Percentiles rank a stretch among this genome's conserved stretches.
Conservation (phyloP, 2,888 invertebrate species). For the Ryuthela nishihirai region DNA sequence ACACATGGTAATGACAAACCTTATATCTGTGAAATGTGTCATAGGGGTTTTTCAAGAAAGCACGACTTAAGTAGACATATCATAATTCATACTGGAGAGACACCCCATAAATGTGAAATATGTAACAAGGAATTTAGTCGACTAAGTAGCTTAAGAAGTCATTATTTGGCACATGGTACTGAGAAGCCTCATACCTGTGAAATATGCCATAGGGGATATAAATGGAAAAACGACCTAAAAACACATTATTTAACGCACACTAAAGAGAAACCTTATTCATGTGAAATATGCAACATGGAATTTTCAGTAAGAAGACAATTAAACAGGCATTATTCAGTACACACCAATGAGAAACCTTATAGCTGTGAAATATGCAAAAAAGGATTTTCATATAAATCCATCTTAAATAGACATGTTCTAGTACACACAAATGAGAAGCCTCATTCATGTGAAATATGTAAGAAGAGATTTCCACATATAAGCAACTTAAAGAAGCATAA, state of each 20-base stretch:
- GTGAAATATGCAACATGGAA: conserved; percentile 5
- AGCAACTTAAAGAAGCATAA: background rate
- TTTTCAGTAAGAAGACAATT: background rate
- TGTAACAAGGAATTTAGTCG: background rate
- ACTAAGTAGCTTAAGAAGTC: background rate
- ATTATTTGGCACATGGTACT: too few relatives aligned
- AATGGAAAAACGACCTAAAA: too few relatives aligned
- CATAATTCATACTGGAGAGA: too few relatives aligned
- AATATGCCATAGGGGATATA: too few relatives aligned
- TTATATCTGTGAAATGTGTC: too few relatives aligned
- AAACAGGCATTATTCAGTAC: background rate
- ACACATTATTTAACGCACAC: background rate
- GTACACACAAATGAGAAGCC: background rate
- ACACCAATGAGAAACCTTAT: conserved; percentile 4
- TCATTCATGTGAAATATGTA: background rate
- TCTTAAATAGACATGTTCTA: background rate
- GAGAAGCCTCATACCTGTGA: too few relatives aligned
- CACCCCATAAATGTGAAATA: background rate
- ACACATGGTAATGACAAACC: too few relatives aligned
- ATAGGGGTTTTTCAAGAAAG: too few relatives aligned
- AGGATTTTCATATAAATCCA: background rate
- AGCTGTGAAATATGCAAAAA: background rate
- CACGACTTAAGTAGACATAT: too few relatives aligned
- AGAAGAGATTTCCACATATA: background rate
- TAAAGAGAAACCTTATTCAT: conserved; percentile 2